These are phyloP conservation scores for Rhinella marina DNA, from an alignment of 2,797 vertebrate species.

Conservation along the genomic window DNA sequence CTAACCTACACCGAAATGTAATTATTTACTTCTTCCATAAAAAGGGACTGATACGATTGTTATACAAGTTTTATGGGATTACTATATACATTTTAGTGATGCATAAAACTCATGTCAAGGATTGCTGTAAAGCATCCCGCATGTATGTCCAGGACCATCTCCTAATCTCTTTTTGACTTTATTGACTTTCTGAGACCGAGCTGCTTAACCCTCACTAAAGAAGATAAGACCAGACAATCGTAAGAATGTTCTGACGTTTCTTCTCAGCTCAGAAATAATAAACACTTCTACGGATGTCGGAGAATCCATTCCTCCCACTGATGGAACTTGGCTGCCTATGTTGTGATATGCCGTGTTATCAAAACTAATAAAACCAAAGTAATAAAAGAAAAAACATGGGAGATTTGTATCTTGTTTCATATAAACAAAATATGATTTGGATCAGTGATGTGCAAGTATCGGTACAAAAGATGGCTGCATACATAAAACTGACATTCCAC, in stretches of 20 bases:
- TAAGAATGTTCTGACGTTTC: conserved; percentile 18
- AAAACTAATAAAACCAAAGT: conserved; percentile 21
- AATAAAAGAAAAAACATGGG: conserved; percentile 1
- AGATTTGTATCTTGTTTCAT: conserved; percentile 31
- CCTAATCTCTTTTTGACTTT: conserved; percentile 27
- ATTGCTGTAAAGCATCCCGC: conserved; percentile 1
- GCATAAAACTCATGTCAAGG: neutral
- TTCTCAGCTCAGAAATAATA: conserved; percentile 34
- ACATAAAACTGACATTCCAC: neutral
- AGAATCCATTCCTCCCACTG: conserved; percentile 2
- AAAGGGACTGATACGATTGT: conserved; percentile 5
- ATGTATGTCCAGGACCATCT: neutral
- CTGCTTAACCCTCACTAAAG: conserved; percentile 15
- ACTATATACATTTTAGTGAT: conserved; percentile 10
- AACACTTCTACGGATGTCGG: conserved; percentile 42
- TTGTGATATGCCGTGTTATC: conserved; percentile 38
- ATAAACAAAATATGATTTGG: conserved; percentile 24
- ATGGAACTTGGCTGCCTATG: conserved; percentile 19
- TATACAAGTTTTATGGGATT: conserved; percentile 17
- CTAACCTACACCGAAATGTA: neutral
- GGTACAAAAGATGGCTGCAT: neutral
- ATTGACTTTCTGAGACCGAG: conserved; percentile 7
- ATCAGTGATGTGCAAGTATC: neutral
- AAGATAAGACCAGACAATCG: conserved; percentile 18
- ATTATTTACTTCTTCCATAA: conserved; percentile 12